phyloP scores from a whole-genome alignment of 2,888 invertebrate species.

The Agrochola circellaris region DNA sequence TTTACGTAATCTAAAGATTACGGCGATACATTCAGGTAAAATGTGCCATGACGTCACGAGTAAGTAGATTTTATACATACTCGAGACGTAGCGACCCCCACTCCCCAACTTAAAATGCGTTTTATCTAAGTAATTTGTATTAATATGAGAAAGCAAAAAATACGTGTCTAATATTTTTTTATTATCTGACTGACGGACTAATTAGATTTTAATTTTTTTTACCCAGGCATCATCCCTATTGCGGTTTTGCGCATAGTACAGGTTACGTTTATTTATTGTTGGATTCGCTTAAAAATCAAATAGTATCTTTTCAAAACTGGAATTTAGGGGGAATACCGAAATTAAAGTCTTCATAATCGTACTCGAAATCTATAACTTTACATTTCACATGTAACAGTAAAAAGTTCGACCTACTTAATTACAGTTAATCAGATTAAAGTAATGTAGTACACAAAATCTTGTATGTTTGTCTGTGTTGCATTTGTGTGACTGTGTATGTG shows the following conservation, averaged over 20 bases:
- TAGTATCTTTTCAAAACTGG: not conserved
- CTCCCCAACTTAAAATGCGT: too few relatives aligned
- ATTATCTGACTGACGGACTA: too few relatives aligned
- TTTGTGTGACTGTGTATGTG: conserved; percentile 22
- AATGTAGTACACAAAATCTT: conserved; percentile 24
- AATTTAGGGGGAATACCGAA: not conserved
- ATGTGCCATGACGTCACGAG: too few relatives aligned
- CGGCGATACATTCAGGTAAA: too few relatives aligned
- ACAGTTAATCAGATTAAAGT: conserved; percentile 40
- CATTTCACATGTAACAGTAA: conserved; percentile 37
- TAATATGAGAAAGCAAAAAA: too few relatives aligned
- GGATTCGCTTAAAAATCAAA: not conserved
- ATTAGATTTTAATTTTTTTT: too few relatives aligned
- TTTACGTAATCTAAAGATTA: too few relatives aligned
- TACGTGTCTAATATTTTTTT: too few relatives aligned
- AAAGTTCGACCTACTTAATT: conserved; percentile 24
- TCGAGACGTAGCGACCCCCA: too few relatives aligned
- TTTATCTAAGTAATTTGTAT: too few relatives aligned
- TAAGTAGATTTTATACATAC: too few relatives aligned
- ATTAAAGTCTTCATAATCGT: not conserved
- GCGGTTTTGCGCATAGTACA: not conserved
- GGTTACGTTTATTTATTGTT: not conserved
- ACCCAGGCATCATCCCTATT: too few relatives aligned
- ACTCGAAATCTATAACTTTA: conserved; percentile 23
- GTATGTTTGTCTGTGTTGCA: conserved; percentile 13